These are phyloP conservation scores for Cheilosia vernalis DNA, from an alignment of 2,888 invertebrate species.

Conservation along the genomic window DNA sequence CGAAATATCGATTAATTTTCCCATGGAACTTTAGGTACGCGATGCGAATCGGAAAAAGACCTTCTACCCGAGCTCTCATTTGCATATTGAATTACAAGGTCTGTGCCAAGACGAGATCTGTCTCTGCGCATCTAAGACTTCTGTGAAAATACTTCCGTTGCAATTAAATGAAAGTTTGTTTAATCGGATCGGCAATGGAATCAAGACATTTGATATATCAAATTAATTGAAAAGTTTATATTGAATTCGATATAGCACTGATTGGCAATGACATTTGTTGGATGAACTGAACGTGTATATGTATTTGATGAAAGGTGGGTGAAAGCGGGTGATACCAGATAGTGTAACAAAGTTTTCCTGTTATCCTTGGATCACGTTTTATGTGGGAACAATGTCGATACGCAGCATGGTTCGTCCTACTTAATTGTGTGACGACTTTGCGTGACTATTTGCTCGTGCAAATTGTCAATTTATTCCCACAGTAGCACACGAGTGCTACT, in stretches of 20 bases:
- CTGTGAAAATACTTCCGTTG: conserved; percentile 44
- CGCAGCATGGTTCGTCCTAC: not conserved
- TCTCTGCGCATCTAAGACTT: not conserved
- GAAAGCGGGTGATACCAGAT: no score
- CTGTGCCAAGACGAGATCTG: conserved; percentile 17
- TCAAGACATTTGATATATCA: conserved; percentile 40
- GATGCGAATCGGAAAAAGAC: conserved; percentile 15
- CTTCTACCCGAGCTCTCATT: conserved; percentile 18
- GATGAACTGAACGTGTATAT: no score
- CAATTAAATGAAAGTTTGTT: conserved; percentile 47
- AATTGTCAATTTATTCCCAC: not conserved
- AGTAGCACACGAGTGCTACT: not conserved
- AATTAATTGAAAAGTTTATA: conserved; percentile 57
- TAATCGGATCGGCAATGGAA: conserved; percentile 22
- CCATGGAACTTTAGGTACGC: not conserved
- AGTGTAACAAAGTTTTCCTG: no score
- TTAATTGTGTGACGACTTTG: not conserved
- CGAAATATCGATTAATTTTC: conserved; percentile 54
- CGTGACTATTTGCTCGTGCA: not conserved
- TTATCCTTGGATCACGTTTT: no score
- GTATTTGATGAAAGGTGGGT: no score
- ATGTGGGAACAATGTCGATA: not conserved
- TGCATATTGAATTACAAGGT: conserved; percentile 45
- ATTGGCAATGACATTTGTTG: not conserved
- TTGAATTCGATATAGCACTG: conserved; percentile 22